These are phyloP conservation scores for Gavia stellata DNA, from an alignment of 2,113 vertebrate species.

Conservation along the genomic window DNA sequence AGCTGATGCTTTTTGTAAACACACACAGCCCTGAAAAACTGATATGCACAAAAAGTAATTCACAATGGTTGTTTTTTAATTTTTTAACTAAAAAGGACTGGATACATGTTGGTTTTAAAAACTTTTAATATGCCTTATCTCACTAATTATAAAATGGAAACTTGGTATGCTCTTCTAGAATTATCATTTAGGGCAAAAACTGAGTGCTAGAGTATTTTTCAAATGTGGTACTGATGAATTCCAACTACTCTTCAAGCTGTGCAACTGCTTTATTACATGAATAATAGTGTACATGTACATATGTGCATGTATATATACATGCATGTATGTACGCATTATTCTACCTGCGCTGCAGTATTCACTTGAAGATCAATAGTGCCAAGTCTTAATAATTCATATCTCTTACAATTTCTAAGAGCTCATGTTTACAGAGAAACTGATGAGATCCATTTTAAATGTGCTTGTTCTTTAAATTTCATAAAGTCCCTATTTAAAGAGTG, in stretches of 20 bases:
- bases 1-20: neutral
- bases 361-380: neutral
- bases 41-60: neutral
- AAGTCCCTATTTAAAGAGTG: neutral
- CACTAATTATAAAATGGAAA: neutral
- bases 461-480: neutral
- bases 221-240: neutral
- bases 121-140: neutral
- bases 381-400: neutral
- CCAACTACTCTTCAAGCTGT: neutral
- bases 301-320: neutral
- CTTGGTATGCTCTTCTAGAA: neutral
- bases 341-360: neutral
- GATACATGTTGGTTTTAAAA: neutral
- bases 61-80: neutral
- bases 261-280: neutral
- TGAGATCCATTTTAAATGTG: neutral
- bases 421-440: neutral
- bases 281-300: neutral
- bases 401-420: neutral
- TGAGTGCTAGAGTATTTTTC: neutral
- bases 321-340: neutral
- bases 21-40: neutral
- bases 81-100: neutral
- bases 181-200: neutral